Percentiles rank a stretch among this genome's conserved stretches.
These are phyloP conservation scores for Triops longicaudatus DNA, from an alignment of 1,140 invertebrate genomes.

Conservation along the genomic window DNA sequence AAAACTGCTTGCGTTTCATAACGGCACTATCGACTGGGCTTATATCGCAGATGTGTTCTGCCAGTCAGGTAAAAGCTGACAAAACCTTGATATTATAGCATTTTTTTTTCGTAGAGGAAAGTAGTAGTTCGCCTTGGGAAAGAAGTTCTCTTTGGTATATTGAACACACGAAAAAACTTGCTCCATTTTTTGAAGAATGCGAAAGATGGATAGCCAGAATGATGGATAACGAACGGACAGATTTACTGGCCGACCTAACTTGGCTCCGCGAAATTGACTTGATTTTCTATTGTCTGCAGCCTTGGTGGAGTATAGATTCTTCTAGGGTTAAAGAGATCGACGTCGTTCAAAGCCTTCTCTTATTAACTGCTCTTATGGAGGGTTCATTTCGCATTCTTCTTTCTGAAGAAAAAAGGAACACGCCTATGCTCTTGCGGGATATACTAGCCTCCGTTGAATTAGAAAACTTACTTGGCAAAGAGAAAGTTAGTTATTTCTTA, in stretches of 20 bases:
- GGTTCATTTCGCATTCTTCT: background rate
- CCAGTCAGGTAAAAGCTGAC: background rate
- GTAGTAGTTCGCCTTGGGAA: background rate
- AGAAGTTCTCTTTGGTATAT: background rate
- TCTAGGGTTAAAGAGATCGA: background rate
- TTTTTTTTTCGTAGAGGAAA: background rate
- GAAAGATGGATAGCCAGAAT: background rate
- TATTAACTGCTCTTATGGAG: background rate
- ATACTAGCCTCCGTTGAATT: constrained; percentile 17
- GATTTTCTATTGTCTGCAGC: background rate
- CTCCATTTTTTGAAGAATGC: background rate
- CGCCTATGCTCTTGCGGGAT: constrained; percentile 22
- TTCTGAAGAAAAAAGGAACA: background rate
- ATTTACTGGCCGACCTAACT: background rate
- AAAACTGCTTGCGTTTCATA: too few species aligned
- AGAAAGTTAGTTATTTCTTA: constrained; percentile 18
- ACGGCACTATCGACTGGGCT: background rate
- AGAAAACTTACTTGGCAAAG: background rate
- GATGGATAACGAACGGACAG: background rate
- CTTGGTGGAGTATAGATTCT: background rate
- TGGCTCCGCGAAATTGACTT: background rate
- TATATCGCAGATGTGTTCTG: background rate
- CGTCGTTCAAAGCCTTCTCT: background rate
- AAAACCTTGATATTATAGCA: background rate
- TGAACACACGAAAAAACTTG: background rate